phyloP scores from a whole-genome alignment of 1,140 invertebrate genomes.

The Heterodera carotae region DNA sequence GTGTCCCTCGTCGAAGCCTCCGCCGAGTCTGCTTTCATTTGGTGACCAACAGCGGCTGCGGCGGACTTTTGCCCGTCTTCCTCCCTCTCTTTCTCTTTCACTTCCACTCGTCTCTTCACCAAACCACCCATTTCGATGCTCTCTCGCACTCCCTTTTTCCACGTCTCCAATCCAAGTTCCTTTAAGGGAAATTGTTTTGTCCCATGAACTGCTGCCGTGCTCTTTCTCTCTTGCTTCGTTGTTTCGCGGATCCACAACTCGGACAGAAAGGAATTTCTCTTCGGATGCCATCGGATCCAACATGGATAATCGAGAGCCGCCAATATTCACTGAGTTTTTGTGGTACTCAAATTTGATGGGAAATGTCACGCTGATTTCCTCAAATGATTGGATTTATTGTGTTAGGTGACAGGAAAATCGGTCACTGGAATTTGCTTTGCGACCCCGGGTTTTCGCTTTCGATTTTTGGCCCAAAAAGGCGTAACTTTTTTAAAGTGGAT shows the following conservation, averaged over 20 bases:
- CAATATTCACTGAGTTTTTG: constrained; percentile 32
- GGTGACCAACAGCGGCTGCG: too few species aligned
- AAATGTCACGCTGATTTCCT: constrained; percentile 24
- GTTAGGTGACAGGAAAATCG: too few species aligned
- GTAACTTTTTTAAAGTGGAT: too few species aligned
- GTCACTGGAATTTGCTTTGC: too few species aligned
- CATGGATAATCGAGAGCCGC: constrained; percentile 25
- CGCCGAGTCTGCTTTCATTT: too few species aligned
- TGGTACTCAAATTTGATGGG: constrained; percentile 27
- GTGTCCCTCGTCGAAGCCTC: too few species aligned
- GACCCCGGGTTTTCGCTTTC: too few species aligned
- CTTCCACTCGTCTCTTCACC: constrained; percentile 9
- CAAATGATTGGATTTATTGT: background rate
- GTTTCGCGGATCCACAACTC: constrained; percentile 15
- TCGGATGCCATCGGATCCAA: constrained; percentile 23
- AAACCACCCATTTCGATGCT: constrained; percentile 11
- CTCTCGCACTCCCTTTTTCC: constrained; percentile 19
- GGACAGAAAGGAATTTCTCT: constrained; percentile 26
- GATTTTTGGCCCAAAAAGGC: too few species aligned
- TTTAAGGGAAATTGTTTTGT: background rate
- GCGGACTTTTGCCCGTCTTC: too few species aligned
- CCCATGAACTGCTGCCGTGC: too few species aligned
- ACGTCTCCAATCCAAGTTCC: constrained; percentile 19
- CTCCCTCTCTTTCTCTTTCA: background rate
- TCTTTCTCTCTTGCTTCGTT: constrained; percentile 5